Evolutionary conservation across 2,113 vertebrate genomes (phyloP).

Genomic region (Hylia prasina): DNA sequence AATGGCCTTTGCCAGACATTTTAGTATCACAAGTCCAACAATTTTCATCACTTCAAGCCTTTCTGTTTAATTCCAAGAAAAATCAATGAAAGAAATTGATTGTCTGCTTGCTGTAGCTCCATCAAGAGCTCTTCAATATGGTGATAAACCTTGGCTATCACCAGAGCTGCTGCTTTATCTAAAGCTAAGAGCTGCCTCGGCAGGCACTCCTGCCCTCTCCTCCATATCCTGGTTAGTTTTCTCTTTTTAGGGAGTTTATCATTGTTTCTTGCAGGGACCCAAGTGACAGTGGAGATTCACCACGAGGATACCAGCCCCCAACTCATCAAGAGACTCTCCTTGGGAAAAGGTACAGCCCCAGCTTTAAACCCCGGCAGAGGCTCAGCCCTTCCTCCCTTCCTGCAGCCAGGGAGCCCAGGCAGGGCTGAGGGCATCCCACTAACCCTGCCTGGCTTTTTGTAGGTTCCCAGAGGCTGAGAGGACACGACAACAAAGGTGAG

Average conservation of each 20-base stretch:
- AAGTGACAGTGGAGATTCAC: slow-evolving; percentile 74
- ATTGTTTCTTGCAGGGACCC: slow-evolving; percentile 54
- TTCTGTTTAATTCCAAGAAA: neutral
- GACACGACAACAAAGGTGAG: slow-evolving; percentile 44
- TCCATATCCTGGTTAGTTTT: rapidly evolving
- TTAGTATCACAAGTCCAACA: neutral
- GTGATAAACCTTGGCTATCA: neutral
- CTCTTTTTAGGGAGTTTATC: neutral
- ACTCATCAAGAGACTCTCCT: slow-evolving; percentile 70
- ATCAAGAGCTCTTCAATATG: neutral
- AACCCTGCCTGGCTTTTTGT: neutral
- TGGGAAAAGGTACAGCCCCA: slow-evolving; percentile 66
- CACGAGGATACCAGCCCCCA: slow-evolving; percentile 47
- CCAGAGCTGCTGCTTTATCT: neutral
- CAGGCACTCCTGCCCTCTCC: neutral
- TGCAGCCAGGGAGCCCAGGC: rapidly evolving
- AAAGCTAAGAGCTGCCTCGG: neutral
- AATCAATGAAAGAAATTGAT: slow-evolving; percentile 6
- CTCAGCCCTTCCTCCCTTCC: neutral
- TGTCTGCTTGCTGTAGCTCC: neutral
- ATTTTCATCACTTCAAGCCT: neutral
- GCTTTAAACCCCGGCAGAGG: no score
- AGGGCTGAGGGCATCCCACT: neutral
- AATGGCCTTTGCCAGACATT: neutral
- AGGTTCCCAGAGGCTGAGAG: slow-evolving; percentile 19